phyloP scores from a whole-genome alignment of 2,888 invertebrate genomes.

The Drosophila differens region DNA sequence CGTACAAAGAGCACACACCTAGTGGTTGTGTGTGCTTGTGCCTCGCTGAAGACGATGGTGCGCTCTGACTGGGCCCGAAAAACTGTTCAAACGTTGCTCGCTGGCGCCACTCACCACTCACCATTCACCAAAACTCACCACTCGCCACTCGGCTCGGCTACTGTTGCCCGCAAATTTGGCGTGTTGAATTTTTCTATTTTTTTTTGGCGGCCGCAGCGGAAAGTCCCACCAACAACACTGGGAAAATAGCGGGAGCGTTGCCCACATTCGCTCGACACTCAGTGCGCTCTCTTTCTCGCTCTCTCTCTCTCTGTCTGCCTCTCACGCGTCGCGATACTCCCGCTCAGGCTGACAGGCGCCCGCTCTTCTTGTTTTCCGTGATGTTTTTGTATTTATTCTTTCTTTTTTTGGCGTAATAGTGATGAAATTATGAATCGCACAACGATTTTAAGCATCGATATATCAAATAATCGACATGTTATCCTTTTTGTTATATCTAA shows the following conservation, averaged over 20 bases:
- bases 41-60: slow-evolving; percentile 79
- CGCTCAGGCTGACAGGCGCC: slow-evolving; percentile 5
- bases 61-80: slow-evolving; percentile 70
- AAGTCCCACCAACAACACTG: slow-evolving; percentile 66
- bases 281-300: slow-evolving; percentile 8
- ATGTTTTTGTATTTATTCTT: slow-evolving; percentile 34
- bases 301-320: neutral
- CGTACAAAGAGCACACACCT: slow-evolving; percentile 82
- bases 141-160: slow-evolving; percentile 21
- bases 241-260: slow-evolving; percentile 65
- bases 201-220: slow-evolving; percentile 49
- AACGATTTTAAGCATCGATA: slow-evolving; percentile 14
- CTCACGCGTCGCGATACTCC: neutral
- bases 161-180: slow-evolving; percentile 41
- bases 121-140: neutral
- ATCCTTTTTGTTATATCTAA: neutral
- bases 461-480: neutral
- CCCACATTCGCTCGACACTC: slow-evolving; percentile 15
- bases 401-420: slow-evolving; percentile 26
- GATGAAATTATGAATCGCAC: slow-evolving; percentile 19
- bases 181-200: slow-evolving; percentile 50
- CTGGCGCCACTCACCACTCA: slow-evolving; percentile 41
- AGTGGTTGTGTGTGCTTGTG: slow-evolving; percentile 74
- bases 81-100: slow-evolving; percentile 53
- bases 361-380: slow-evolving; percentile 12